Base-by-base conservation (phyloP, 2,113 vertebrate genomes). In the Galbula dea region DNA sequence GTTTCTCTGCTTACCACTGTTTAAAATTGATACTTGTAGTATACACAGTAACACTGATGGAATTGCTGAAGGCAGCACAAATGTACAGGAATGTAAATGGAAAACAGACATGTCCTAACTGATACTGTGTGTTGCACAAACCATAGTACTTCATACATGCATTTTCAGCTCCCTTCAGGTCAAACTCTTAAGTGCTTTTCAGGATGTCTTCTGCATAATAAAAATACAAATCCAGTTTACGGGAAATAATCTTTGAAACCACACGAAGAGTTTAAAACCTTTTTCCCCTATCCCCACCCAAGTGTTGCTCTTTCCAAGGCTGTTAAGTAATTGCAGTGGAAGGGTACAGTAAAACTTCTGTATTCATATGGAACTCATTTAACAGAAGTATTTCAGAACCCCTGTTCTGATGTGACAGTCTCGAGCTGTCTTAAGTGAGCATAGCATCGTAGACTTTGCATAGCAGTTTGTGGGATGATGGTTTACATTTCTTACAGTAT, bases 11-110 rank as follows among this genome's bases (percentile, higher is more conserved):
- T 83, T 92, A 39, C 16, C 18, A 0, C 36, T 69, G 54, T 51
- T 87, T 76, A 48, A 85, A 84, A 80, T 32, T 76, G 65, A 29
- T 49, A 14, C 36, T 82, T 46, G 10, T 51, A 4, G 22, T 69
- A 32, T 59, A 71, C 22, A 13, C 43, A 63, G 63, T 72, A 87
- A 79, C 45, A 10, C n/a, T 63, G 72, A 55, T 92, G 78, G 63
- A 94, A 83, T 55, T 87, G 84, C 89, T 95, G 89, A 91, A 94
- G 73, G 68, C 93, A 81, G 91, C 84, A 74, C 55, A 76, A 91
- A 84, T 21, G 30, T 82, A 45, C 30, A 81, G 83, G 90, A 96
- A 97, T 94, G 88, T 94, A 85, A 97, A 97, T 95, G 85, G 81
- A 76, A 91, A 93, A 61, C 95, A 96, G 95, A 73, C 92, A 4